Conservation (phyloP, 2,113 vertebrate species). For the Etia nguti region DNA sequence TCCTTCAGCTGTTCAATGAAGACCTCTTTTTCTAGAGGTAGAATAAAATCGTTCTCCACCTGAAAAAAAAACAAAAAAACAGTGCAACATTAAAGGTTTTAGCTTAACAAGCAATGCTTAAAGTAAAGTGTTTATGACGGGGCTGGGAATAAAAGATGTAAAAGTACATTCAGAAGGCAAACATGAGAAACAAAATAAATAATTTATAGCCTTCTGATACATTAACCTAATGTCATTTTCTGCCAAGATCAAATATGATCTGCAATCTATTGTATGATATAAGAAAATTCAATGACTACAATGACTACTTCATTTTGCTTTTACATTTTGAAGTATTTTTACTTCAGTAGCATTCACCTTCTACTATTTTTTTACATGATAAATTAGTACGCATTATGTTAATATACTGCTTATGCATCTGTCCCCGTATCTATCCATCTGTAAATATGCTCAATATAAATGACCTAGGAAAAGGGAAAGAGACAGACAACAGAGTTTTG, state of each 20-base stretch:
- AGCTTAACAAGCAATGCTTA: background rate
- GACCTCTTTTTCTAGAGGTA: constrained; percentile 87
- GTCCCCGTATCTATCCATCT: background rate
- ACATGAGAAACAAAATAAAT: background rate
- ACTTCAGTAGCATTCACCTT: background rate
- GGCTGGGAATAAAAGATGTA: background rate
- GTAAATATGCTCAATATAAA: background rate
- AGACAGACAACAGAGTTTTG: constrained; percentile 19
- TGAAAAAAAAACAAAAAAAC: constrained; percentile 34
- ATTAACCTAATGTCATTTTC: background rate
- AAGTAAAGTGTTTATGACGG: background rate
- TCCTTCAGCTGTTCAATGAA: constrained; percentile 99
- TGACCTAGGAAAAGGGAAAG: background rate
- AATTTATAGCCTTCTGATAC: background rate
- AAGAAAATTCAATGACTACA: background rate
- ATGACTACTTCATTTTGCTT: background rate
- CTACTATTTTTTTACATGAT: background rate
- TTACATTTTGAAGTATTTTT: background rate
- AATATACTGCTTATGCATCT: background rate
- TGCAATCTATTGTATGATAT: background rate
- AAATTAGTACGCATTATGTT: background rate
- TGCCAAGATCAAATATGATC: background rate
- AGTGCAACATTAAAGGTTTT: background rate
- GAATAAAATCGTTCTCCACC: constrained; percentile 97
- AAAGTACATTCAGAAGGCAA: background rate